Conservation (phyloP, 2,888 invertebrate species). For the Amphipyra tragopoginis region DNA sequence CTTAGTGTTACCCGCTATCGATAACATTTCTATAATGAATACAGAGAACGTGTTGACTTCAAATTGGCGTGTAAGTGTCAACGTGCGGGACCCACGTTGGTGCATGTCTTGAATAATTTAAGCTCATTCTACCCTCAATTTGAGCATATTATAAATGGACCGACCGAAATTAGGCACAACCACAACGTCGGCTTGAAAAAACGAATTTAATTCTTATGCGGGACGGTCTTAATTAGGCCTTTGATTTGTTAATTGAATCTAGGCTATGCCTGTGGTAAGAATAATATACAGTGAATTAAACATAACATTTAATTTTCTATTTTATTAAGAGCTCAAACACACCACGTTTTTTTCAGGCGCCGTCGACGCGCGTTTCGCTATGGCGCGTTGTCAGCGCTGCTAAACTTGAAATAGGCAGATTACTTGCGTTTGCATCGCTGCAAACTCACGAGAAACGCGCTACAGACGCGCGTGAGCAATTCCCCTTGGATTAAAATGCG, state of each 20-base stretch:
- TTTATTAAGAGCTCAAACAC: too few relatives aligned
- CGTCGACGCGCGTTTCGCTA: too few relatives aligned
- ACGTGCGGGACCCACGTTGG: conserved; percentile 30
- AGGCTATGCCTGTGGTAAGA: background rate
- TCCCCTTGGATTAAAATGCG: too few relatives aligned
- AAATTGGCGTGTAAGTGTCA: conserved; percentile 55
- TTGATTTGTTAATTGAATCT: conserved; percentile 9
- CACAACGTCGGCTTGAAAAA: conserved; percentile 24
- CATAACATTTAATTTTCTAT: too few relatives aligned
- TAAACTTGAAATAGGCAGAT: too few relatives aligned
- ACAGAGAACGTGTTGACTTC: conserved; percentile 41
- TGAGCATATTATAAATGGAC: conserved; percentile 74
- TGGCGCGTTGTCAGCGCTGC: too few relatives aligned
- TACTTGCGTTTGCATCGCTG: too few relatives aligned
- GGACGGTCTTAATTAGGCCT: conserved; percentile 22
- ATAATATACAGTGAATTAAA: too few relatives aligned
- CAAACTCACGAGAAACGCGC: too few relatives aligned
- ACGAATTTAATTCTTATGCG: conserved; percentile 7
- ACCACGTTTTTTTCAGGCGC: too few relatives aligned
- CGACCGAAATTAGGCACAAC: conserved; percentile 56
- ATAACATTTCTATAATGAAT: conserved; percentile 44
- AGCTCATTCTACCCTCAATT: conserved; percentile 63
- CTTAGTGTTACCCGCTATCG: too few relatives aligned
- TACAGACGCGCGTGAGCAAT: too few relatives aligned
- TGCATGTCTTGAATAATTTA: conserved; percentile 68